Conservation (phyloP, 2,113 vertebrate genomes). For the Limnothrissa miodon region DNA sequence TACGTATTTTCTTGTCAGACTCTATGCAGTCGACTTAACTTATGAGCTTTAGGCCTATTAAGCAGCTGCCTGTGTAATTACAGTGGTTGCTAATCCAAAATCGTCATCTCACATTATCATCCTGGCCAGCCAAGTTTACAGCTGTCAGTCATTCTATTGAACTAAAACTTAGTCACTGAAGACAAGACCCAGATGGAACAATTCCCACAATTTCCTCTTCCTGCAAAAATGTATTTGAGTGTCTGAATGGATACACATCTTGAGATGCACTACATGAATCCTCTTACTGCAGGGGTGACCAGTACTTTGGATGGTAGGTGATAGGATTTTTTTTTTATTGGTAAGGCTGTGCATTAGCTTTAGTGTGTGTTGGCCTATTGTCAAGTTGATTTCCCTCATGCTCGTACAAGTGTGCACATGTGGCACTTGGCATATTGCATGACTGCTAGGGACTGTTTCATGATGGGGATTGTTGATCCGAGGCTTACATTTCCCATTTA, state of each 20-base stretch:
- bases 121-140: slow-evolving; percentile 1
- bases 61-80: slow-evolving; percentile 10
- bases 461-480: neutral
- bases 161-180: neutral
- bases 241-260: neutral
- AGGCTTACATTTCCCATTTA: neutral
- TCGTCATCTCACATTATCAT: neutral
- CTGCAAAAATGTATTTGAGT: neutral
- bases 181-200: neutral
- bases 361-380: neutral
- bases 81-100: neutral
- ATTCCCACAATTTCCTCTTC: neutral
- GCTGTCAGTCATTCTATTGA: slow-evolving; percentile 9
- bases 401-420: neutral
- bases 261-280: neutral
- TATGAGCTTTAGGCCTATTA: neutral
- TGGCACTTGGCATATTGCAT: neutral
- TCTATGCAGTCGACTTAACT: neutral
- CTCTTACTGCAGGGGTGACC: neutral
- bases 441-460: neutral
- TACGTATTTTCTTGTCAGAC: slow-evolving; percentile 12
- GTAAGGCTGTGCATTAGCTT: neutral
- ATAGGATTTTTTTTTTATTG: neutral
- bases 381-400: neutral
- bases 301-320: neutral